phyloP scores from a whole-genome alignment of 2,888 invertebrate genomes.

The Drosophila testacea region DNA sequence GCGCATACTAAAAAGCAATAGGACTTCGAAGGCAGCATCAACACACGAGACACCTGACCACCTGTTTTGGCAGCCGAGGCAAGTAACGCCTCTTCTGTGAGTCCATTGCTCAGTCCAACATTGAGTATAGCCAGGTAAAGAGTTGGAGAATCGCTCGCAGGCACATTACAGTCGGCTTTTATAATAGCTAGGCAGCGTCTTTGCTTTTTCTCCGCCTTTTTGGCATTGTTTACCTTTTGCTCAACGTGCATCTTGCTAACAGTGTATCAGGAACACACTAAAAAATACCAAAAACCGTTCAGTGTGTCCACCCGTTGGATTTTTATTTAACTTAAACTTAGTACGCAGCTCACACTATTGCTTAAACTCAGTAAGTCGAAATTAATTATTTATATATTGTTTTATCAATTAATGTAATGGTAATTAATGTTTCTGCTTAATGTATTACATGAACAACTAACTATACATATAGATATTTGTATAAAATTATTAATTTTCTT shows the following conservation, averaged over 20 bases:
- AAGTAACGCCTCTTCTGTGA: constrained; percentile 88
- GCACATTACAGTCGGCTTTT: constrained; percentile 84
- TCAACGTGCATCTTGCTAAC: constrained; percentile 56
- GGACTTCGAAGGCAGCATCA: constrained; percentile 92
- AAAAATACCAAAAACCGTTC: constrained; percentile 31
- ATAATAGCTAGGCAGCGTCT: constrained; percentile 85
- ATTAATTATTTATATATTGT: neutral
- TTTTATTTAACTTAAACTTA: neutral
- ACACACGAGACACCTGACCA: constrained; percentile 87
- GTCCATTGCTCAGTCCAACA: constrained; percentile 93
- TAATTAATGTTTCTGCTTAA: constrained; percentile 20
- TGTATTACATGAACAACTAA: constrained; percentile 5
- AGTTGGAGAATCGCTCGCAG: constrained; percentile 82
- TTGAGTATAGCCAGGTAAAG: constrained; percentile 89
- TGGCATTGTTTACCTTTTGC: constrained; percentile 65
- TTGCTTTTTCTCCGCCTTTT: constrained; percentile 85
- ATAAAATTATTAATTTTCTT: constrained; percentile 7
- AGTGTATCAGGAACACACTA: constrained; percentile 2
- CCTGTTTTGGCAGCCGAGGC: constrained; percentile 86
- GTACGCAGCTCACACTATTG: constrained; percentile 16
- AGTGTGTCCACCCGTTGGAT: constrained; percentile 35
- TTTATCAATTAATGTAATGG: constrained; percentile 12
- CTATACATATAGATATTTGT: constrained; percentile 10
- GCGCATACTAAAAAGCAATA: constrained; percentile 91
- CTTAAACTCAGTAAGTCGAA: neutral